Conservation (phyloP, 2,888 invertebrate species). For the Agelastica alni region DNA sequence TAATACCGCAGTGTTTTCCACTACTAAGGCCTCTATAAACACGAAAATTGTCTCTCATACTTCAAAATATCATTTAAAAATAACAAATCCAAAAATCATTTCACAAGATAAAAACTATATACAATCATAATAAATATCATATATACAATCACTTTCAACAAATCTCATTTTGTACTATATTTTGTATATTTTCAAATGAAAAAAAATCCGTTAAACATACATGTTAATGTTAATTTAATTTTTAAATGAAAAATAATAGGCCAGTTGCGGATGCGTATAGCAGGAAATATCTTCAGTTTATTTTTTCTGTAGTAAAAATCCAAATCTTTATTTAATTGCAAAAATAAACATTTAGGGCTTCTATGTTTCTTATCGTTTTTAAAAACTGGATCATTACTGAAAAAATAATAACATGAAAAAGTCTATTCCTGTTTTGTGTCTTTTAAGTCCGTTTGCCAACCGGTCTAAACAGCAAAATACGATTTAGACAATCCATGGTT, state of each 20-base stretch:
- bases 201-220: constrained; percentile 29
- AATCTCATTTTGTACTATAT: constrained; percentile 37
- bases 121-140: constrained; percentile 36
- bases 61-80: constrained; percentile 21
- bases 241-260: constrained; percentile 25
- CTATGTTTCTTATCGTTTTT: too few species aligned
- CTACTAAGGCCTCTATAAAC: constrained; percentile 37
- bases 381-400: too few species aligned
- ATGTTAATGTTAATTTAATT: too few species aligned
- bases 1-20: constrained; percentile 20
- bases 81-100: constrained; percentile 15
- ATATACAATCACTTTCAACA: constrained; percentile 35
- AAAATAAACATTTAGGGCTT: too few species aligned
- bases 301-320: too few species aligned
- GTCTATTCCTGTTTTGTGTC: too few species aligned
- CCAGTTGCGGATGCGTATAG: too few species aligned
- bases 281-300: too few species aligned
- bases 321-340: too few species aligned
- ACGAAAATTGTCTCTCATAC: constrained; percentile 19
- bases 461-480: constrained; percentile 19
- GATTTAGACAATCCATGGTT: constrained; percentile 49
- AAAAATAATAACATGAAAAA: too few species aligned
- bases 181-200: constrained; percentile 25
- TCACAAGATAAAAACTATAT: constrained; percentile 32
- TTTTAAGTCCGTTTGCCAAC: not conserved